Evolutionary conservation across 2,888 invertebrate genomes (phyloP).

Genomic region (Phyllotreta striolata): DNA sequence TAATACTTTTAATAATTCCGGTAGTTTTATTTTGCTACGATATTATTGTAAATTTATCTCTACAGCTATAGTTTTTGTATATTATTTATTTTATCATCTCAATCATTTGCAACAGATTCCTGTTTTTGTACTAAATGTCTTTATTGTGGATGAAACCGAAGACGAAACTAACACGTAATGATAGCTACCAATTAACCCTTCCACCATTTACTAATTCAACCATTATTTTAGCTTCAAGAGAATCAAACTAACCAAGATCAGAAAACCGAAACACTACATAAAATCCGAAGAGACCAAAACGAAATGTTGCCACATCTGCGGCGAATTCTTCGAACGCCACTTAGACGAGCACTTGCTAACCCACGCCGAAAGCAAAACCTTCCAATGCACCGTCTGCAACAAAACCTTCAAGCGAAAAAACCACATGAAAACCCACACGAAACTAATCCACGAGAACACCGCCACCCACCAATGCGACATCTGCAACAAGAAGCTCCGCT

Average conservation of each 20-base stretch:
- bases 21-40: slow-evolving; percentile 10
- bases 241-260: slow-evolving; percentile 27
- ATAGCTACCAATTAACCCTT: slow-evolving; percentile 17
- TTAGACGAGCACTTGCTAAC: slow-evolving; percentile 64
- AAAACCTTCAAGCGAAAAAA: slow-evolving; percentile 46
- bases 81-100: slow-evolving; percentile 10
- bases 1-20: neutral
- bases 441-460: slow-evolving; percentile 33
- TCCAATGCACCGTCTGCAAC: slow-evolving; percentile 43
- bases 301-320: slow-evolving; percentile 56
- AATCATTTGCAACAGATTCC: too few species aligned
- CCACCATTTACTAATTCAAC: too few species aligned
- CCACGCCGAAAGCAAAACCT: slow-evolving; percentile 64
- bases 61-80: slow-evolving; percentile 3
- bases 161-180: too few species aligned
- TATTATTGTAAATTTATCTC: neutral
- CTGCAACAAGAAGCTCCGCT: slow-evolving; percentile 65
- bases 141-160: too few species aligned
- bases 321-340: slow-evolving; percentile 57
- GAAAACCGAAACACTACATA: neutral
- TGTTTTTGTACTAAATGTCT: too few species aligned
- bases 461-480: slow-evolving; percentile 60
- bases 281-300: slow-evolving; percentile 19
- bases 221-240: slow-evolving; percentile 21
- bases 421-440: slow-evolving; percentile 42